A percentile compares a stretch with the other conserved stretches of the same genome.
Evolutionary conservation across 2,888 invertebrate genomes (phyloP).

Genomic region (Trichopria drosophilae): DNA sequence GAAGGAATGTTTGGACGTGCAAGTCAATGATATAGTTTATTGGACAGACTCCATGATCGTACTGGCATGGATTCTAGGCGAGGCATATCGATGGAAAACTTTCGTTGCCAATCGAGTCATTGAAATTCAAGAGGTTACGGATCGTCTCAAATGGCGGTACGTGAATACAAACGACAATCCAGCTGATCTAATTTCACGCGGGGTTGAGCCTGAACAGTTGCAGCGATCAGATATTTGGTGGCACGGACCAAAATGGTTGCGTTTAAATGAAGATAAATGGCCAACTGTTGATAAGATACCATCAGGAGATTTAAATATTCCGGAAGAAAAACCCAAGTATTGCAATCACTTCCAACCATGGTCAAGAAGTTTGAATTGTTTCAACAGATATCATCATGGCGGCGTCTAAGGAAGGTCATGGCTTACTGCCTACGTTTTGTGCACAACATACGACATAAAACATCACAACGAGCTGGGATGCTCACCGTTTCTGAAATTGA

Average conservation of each 20-base stretch:
- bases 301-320: too few species aligned
- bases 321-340: too few species aligned
- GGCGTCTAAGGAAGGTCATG: too few species aligned
- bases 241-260: neutral
- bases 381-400: too few species aligned
- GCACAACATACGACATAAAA: too few species aligned
- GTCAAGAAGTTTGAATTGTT: too few species aligned
- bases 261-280: neutral
- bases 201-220: too few species aligned
- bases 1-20: neutral
- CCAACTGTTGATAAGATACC: too few species aligned
- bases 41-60: constrained; percentile 39
- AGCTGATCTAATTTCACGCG: neutral
- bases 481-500: too few species aligned
- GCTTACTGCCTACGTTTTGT: too few species aligned
- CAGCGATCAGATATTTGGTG: neutral
- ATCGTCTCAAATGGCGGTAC: constrained; percentile 1
- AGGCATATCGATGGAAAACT: constrained; percentile 20
- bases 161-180: constrained; percentile 1
- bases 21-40: neutral
- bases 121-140: neutral
- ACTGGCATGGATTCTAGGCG: constrained; percentile 35
- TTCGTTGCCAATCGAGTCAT: constrained; percentile 25
- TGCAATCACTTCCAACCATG: too few species aligned
- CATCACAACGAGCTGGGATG: too few species aligned